Evolutionary conservation across 2,797 vertebrate species (phyloP).

Genomic region (Poecile montanus): DNA sequence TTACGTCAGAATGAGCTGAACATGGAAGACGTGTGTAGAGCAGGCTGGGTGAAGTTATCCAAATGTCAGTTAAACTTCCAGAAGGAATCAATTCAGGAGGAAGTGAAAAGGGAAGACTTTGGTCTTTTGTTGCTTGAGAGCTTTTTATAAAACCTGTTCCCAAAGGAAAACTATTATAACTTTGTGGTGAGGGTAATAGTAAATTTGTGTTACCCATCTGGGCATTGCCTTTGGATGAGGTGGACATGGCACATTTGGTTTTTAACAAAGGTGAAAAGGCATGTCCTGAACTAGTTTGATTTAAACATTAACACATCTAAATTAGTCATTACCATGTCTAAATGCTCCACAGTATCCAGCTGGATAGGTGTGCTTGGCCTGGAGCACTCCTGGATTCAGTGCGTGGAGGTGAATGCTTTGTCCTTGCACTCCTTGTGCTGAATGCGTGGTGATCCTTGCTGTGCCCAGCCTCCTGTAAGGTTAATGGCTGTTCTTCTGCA

Average conservation of each 20-base stretch:
- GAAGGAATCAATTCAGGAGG: not conserved
- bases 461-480: not conserved
- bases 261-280: not conserved
- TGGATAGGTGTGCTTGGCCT: rapidly evolving
- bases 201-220: rapidly evolving
- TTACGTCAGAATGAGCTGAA: not conserved
- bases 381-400: not conserved
- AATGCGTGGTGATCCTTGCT: rapidly evolving
- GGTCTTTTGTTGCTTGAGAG: not conserved
- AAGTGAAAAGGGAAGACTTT: not conserved
- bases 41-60: not conserved
- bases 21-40: not conserved
- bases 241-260: not conserved
- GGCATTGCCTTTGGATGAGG: not conserved
- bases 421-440: not conserved
- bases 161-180: not conserved
- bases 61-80: not conserved
- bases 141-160: not conserved
- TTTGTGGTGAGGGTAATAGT: not conserved
- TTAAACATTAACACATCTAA: not conserved
- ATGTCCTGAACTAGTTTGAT: not conserved
- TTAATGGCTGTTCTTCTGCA: rapidly evolving
- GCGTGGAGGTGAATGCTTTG: rapidly evolving
- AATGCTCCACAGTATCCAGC: rapidly evolving
- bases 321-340: not conserved